A percentile compares a stretch with the other conserved stretches of the same genome.
These are phyloP conservation scores for Phataginus tricuspis DNA, from an alignment of 2,797 vertebrate species.

Conservation along the genomic window DNA sequence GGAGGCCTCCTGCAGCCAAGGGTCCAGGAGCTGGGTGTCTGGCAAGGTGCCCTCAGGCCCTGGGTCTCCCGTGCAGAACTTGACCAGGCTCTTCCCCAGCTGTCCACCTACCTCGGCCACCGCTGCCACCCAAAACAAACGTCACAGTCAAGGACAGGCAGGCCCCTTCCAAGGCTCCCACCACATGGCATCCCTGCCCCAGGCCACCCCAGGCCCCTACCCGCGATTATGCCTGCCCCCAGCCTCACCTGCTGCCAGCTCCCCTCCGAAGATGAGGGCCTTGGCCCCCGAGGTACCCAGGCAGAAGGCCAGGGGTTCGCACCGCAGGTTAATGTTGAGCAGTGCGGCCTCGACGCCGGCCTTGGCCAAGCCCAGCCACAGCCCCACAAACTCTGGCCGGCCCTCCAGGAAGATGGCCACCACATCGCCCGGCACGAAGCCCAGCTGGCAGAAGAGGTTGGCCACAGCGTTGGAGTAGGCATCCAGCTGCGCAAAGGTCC, in stretches of 20 bases:
- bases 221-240: not conserved
- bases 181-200: not conserved
- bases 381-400: constrained; percentile 87
- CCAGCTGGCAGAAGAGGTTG: constrained; percentile 87
- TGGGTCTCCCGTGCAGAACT: constrained; percentile 90
- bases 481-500: constrained; percentile 91
- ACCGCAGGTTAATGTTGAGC: constrained; percentile 91
- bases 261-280: constrained; percentile 91
- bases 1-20: constrained; percentile 85
- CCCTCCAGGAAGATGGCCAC: constrained; percentile 92
- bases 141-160: not conserved
- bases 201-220: not conserved
- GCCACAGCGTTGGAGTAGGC: constrained; percentile 90
- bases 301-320: constrained; percentile 88
- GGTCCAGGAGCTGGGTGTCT: constrained; percentile 88
- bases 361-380: constrained; percentile 93
- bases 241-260: constrained; percentile 90
- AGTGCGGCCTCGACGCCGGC: constrained; percentile 90
- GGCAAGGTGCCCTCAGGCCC: constrained; percentile 81
- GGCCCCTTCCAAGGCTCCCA: not conserved
- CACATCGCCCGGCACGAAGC: constrained; percentile 89
- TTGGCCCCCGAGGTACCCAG: constrained; percentile 86
- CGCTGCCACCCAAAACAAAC: constrained; percentile 80
- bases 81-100: constrained; percentile 89
- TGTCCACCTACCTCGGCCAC: constrained; percentile 89